Evolutionary conservation across 2,888 invertebrate genomes (phyloP), one percentile per base, ranked within the genome.

Genomic region (Aporophyla lueneburgensis): DNA sequence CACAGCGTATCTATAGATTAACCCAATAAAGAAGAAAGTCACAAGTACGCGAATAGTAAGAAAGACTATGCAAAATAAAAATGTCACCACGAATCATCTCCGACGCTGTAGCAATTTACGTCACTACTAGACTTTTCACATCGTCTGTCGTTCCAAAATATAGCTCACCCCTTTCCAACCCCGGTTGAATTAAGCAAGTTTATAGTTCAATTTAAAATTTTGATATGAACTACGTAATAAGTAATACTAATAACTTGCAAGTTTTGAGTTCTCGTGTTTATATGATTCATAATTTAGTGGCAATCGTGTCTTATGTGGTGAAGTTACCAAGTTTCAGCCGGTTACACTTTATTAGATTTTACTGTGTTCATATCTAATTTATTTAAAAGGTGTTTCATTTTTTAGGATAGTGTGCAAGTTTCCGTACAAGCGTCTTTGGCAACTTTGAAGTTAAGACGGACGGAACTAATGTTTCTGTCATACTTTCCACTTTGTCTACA

Each of bases 171-270:
- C 85, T 85, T 84, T 63, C 80, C 80, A 78, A 78, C 83, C 83
- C 80, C 68, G 66, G 85, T 74, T 78, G 87, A 87, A 87, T 87
- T 87, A 88, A 87, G 78, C 77, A 83, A 88, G 81, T 87, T 88
- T 87, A 87, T 85, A 87, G 87, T 88, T 88, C 81, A 85, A 87
- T 87, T 87, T 88, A 83, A 87, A 87, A 87, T 87, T 81, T 88
- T 88, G 85, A 88, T 88, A 84, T 84, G 81, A 88, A 80, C 87
- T 87, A 83, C 74, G 81, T 83, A 83, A 83, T 86, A 80, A 81
- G 78, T 81, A 85, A 83, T 85, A 81, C 77, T 81, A 85, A 83
- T 85, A 80, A 81, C 85, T 77, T 61, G 66, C 73, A 88, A 85
- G 83, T 86, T 84, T 77, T 61, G 69, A 74, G 79, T 71, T 77